Evolutionary conservation across 2,797 vertebrate genomes (phyloP).

Genomic region (Sebastes elongatus): DNA sequence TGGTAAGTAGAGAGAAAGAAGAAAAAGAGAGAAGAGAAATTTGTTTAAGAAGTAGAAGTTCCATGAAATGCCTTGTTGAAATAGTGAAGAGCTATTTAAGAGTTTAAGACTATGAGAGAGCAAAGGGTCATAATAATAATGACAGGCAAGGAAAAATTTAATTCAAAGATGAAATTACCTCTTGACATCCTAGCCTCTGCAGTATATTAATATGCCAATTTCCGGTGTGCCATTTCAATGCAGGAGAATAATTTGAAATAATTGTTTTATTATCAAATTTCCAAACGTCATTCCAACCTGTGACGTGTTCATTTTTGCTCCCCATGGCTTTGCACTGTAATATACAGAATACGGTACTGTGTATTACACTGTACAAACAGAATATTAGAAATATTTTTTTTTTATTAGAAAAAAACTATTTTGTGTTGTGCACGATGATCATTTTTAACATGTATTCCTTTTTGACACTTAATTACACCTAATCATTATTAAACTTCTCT

Average conservation of each 20-base stretch:
- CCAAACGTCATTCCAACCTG: not conserved
- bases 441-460: not conserved
- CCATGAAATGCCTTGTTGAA: constrained; percentile 21
- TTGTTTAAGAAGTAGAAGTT: not conserved
- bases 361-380: not conserved
- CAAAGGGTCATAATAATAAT: constrained; percentile 39
- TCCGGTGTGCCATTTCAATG: constrained; percentile 25
- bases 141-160: constrained; percentile 28
- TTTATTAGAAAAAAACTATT: not conserved
- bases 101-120: not conserved
- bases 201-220: constrained; percentile 36
- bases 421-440: not conserved
- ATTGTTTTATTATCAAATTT: constrained; percentile 17
- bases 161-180: constrained; percentile 53
- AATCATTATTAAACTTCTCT: not conserved
- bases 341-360: not conserved
- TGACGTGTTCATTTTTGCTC: constrained; percentile 4
- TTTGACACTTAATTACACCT: not conserved
- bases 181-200: constrained; percentile 36
- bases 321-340: not conserved
- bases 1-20: constrained; percentile 78
- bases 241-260: constrained; percentile 4
- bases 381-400: not conserved
- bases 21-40: not conserved
- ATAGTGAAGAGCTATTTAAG: constrained; percentile 6